Base-by-base conservation (phyloP, 2,797 vertebrate genomes). In the Enteromius unitaeniatus region DNA sequence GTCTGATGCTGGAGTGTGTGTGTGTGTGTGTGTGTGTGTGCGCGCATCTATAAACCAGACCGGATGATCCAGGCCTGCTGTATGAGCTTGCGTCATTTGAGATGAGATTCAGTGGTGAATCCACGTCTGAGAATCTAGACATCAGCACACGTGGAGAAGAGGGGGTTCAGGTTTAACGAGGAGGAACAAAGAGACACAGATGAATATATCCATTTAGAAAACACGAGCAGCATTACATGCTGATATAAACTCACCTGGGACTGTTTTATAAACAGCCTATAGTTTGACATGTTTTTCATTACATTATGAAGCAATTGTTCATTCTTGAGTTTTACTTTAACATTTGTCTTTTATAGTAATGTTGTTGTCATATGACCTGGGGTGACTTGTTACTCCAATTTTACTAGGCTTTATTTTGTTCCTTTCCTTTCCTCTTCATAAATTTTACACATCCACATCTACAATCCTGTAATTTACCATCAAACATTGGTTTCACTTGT, bases 21-120 rank as follows among this genome's bases (percentile, higher is more conserved):
- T 82, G 21, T 31, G 49, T 45, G 55, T 65, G 34, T 45, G 58
- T 64, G 67, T 79, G 58, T 65, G 83, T 76, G 72, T 70, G 80
- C 28, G 70, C 26, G 85, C 37, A 34, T 86, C 14, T 81, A 64
- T 74, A 74, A 81, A 81, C 40, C 80, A 82, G 80, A 82, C 58
- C 62, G 69, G 42, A 82, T 74, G 69, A 58, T 82, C 21, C 40
- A 49, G 79, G 37, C 40, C 79, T 81, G 79, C 67, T 70, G 37
- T 70, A 23, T 45, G 14, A 73, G 67, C 3, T 23, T 79, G 68
- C 23, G 42, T 82, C 42, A 58, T 72, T 72, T 68, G 19, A 78
- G 62, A 28, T 9, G 51, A 45, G 45, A 78, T 81, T 78, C 31
- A 74, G 73, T 3, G 3, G 42, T 64, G 80, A 82, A 62, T 64